Evolutionary conservation across 2,113 vertebrate genomes (phyloP), one percentile per base, ranked within the genome.

Genomic region (Tautogolabrus adspersus): DNA sequence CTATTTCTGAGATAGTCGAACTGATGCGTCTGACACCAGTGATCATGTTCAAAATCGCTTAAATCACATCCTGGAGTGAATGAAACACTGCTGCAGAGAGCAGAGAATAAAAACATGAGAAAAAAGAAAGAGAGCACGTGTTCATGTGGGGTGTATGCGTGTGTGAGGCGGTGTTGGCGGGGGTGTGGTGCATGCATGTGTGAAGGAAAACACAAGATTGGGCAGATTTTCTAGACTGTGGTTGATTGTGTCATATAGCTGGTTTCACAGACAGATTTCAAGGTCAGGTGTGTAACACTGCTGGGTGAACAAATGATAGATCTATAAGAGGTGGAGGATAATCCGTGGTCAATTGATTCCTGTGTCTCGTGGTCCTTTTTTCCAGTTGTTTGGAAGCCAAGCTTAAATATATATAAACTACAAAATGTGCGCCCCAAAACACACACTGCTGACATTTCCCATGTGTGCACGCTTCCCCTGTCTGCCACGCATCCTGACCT

Each of bases 401-500:
- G 26, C 15, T 42, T 16, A n/a, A 64, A 69, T 12, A 38, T 13
- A 54, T 46, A 3, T 1, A 19, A 54, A 10, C 44, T 21, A 51
- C n/a, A 40, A 5, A 26, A 37, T 7, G 11, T 34, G 44, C 23
- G 30, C 23, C 57, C 30, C 34, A 12, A 10, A 16, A 30, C 26
- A 21, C 34, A 34, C 34, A 46, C 1, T 7, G 26, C n/a, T 38
- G 16, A 51, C 5, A 0, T 44, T 49, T 58, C 52, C 40, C 42
- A 2, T 22, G 30, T 65, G 61, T 26, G 52, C 26, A 49, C 16
- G 7, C n/a, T 40, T 12, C 11, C 11, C 1, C 1, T 8, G 22
- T 65, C 12, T 59, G n/a, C 54, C 21, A 54, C 55, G 46, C 79
- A 47, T 8, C n/a, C 10, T 72, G 70, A 75, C 79, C 73, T 77